Evolutionary conservation across 1,140 invertebrate genomes (phyloP).

Genomic region (Homarus americanus): DNA sequence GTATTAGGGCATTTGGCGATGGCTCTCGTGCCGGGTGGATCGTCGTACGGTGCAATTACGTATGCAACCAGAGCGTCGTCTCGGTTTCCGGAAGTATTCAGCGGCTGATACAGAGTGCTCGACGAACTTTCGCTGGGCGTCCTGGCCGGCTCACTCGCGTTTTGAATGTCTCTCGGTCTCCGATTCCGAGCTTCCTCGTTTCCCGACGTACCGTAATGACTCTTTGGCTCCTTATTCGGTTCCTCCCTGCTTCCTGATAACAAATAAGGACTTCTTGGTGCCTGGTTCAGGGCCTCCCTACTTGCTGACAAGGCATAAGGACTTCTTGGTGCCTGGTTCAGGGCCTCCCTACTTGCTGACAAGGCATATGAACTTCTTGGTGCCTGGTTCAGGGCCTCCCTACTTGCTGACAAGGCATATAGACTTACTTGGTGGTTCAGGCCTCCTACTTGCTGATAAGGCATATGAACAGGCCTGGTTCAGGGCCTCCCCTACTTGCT

Average conservation of each 20-base stretch:
- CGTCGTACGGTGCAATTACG: slow-evolving; percentile 37
- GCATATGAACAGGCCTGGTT: too few relatives aligned
- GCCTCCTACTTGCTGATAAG: neutral
- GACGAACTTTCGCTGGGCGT: slow-evolving; percentile 40
- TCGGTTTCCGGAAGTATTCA: neutral
- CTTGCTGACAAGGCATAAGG: slow-evolving; percentile 11
- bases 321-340: neutral
- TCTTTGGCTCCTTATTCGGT: neutral
- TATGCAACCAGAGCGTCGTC: slow-evolving; percentile 9
- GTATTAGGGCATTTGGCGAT: neutral
- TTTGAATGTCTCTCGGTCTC: neutral
- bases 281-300: neutral
- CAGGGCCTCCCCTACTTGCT: slow-evolving; percentile 6
- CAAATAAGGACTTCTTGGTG: neutral
- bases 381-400: neutral
- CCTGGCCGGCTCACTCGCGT: neutral
- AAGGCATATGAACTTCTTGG: neutral
- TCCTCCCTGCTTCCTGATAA: neutral
- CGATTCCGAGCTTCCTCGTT: slow-evolving; percentile 6
- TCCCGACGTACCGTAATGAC: neutral
- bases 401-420: neutral
- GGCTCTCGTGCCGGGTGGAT: neutral
- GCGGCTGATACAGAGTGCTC: slow-evolving; percentile 44
- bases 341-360: slow-evolving; percentile 1
- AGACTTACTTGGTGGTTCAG: neutral